Conservation (phyloP, 2,797 vertebrate species). For the Tragopan temminckii region DNA sequence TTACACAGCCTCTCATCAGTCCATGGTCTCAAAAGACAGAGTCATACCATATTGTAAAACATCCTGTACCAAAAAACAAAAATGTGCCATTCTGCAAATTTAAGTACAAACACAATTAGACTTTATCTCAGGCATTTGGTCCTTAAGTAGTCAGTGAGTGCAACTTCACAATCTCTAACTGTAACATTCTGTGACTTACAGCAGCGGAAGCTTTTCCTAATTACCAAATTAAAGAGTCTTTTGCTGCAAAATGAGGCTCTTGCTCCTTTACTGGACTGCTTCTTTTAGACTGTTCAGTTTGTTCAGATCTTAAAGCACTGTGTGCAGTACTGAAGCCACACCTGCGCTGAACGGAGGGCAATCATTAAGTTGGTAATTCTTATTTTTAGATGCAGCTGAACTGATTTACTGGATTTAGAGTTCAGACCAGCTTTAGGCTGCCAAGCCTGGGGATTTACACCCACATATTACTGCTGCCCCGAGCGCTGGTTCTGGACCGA, state of each 20-base stretch:
- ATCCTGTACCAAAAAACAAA: background rate
- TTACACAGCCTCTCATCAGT: background rate
- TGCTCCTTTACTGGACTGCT: background rate
- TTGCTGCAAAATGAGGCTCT: background rate
- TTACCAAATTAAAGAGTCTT: background rate
- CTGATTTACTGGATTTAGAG: background rate
- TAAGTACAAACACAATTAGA: background rate
- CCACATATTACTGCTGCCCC: background rate
- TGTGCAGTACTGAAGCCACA: background rate
- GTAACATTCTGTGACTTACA: background rate
- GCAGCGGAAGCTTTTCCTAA: background rate
- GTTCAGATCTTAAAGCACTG: background rate
- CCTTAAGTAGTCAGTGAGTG: background rate
- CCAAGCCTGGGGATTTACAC: background rate
- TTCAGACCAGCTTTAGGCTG: background rate
- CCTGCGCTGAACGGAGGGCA: background rate
- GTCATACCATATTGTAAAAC: accelerated
- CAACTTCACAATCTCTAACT: background rate
- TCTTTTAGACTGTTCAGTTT: background rate
- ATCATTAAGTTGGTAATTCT: background rate
- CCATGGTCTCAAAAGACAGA: background rate
- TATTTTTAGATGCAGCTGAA: background rate
- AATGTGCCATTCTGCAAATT: background rate
- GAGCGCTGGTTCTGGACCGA: background rate
- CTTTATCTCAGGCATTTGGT: background rate